Evolutionary conservation across 1,140 invertebrate genomes (phyloP), one percentile per base, ranked within the genome.

Genomic region (Cyphomyrmex costatus): DNA sequence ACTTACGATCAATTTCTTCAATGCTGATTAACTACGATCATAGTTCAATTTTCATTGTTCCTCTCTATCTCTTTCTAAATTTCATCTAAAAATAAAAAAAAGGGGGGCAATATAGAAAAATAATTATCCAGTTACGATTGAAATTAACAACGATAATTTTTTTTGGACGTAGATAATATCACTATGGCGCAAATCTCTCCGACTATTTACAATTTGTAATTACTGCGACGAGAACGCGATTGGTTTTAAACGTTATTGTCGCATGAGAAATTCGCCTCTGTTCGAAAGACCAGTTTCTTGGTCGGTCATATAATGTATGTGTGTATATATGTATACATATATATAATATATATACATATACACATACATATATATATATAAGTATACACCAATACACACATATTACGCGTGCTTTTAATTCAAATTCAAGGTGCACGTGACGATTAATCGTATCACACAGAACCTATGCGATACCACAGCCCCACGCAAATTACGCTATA

Each of bases 151-250:
- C 21, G 14, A 24, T 10, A 36, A 74, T 60, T 42, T 46, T 46
- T 42, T 21, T 46, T 6, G 24, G 6, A 46, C 16, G 51, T 30
- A 14, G n/a, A 19, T 58, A 42, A 33, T 27, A 66, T 68, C 33
- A 56, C 14, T 73, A 49, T 27, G 24, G 71, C 61, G 56, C 21
- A 87, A 42, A 51, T 19, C 66, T 19, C 66, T 74, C 14, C 49
- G 58, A 46, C 56, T 89, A 90, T 71, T 56, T 89, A 88, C 71
- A 90, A 71, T 77, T 27, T 24, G 27, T n/a, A 49, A 27, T 27
- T 71, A 49, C 7, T 19, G 21, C 21, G 19, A 58, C 7, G 71
- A 74, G 51, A 71, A 89, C 49, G 42, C 5, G 51, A 53, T 82
- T 49, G 65, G n/a, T 42, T 19, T 71, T 36, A 30, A 56, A 56